Conservation (phyloP, 2,113 vertebrate genomes). For the Propithecus coquereli region DNA sequence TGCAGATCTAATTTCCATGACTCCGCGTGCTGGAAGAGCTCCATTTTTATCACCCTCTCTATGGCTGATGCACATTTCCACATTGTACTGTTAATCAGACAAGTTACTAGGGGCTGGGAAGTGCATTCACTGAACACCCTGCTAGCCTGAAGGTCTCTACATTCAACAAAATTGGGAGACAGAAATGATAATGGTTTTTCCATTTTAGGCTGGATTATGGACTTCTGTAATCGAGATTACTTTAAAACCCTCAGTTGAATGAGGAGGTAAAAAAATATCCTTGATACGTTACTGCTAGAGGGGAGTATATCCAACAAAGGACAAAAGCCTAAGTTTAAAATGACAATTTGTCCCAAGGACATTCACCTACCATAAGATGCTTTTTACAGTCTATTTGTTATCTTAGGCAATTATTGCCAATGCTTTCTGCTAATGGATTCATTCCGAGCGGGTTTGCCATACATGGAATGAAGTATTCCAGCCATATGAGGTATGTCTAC, state of each 20-base stretch:
- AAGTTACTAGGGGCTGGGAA: not conserved
- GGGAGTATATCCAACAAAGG: not conserved
- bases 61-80: not conserved
- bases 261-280: not conserved
- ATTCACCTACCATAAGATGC: not conserved
- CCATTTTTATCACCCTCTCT: not conserved
- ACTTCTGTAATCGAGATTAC: constrained; percentile 38
- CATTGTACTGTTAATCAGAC: not conserved
- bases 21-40: fast-evolving
- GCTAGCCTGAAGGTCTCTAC: constrained; percentile 4
- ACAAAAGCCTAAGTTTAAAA: not conserved
- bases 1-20: not conserved
- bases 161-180: not conserved
- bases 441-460: not conserved
- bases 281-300: not conserved
- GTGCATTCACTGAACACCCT: not conserved
- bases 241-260: constrained; percentile 11
- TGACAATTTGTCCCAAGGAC: not conserved
- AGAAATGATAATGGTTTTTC: constrained; percentile 32
- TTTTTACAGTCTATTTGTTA: not conserved
- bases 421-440: not conserved
- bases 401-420: not conserved
- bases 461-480: not conserved
- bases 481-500: too few relatives aligned
- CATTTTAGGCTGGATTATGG: constrained; percentile 23